Conservation (phyloP, 2,888 invertebrate genomes). For the Agrochola circellaris region DNA sequence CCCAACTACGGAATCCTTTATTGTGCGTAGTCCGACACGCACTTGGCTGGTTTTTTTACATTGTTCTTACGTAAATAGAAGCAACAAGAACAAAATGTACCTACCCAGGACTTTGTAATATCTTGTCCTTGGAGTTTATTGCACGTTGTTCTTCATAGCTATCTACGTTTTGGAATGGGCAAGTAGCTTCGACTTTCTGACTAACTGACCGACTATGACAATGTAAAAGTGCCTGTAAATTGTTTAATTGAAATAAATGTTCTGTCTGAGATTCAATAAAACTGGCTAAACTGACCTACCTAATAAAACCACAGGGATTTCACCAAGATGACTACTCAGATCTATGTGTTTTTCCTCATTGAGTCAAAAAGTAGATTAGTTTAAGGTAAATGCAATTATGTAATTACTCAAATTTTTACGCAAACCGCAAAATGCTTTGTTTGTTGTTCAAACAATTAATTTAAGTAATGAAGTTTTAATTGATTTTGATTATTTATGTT, state of each 20-base stretch:
- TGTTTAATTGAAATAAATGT: not conserved
- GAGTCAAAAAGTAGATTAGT: constrained; percentile 3
- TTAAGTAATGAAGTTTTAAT: not conserved
- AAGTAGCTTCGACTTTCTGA: not conserved
- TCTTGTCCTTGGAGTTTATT: not conserved
- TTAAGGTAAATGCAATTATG: constrained; percentile 7
- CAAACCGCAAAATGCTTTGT: not conserved
- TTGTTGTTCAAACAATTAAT: not conserved
- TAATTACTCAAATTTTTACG: constrained; percentile 18
- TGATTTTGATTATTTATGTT: not conserved
- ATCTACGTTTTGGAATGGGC: not conserved
- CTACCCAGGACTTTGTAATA: too few relatives aligned
- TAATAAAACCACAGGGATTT: not conserved
- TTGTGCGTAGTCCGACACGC: too few relatives aligned
- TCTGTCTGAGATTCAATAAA: not conserved
- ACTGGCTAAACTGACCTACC: not conserved
- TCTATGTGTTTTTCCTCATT: not conserved
- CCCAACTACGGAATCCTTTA: too few relatives aligned
- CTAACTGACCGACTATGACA: not conserved
- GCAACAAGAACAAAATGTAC: not conserved
- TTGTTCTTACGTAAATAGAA: not conserved
- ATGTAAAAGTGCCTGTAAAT: not conserved
- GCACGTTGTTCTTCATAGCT: not conserved
- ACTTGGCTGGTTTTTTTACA: not conserved
- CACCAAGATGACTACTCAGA: not conserved